Percentiles rank a stretch among this genome's conserved stretches.
These are phyloP conservation scores for Varanus salvator DNA, from an alignment of 2,113 vertebrate genomes.

Conservation along the genomic window DNA sequence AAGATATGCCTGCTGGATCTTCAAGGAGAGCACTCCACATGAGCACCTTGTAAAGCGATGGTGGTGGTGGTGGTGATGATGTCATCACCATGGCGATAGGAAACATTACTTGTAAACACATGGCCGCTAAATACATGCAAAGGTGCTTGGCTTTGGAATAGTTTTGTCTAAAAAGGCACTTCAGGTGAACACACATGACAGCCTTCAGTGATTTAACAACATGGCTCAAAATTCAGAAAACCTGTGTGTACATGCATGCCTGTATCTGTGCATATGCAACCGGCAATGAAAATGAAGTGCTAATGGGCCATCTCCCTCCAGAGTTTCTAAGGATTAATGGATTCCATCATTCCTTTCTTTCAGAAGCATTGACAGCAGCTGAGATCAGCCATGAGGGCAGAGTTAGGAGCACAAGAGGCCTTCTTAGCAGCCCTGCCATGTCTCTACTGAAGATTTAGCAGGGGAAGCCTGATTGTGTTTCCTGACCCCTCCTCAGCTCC, in stretches of 20 bases:
- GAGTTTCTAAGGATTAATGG: background rate
- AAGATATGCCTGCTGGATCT: background rate
- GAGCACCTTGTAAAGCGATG: background rate
- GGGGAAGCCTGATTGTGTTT: background rate
- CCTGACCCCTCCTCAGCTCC: background rate
- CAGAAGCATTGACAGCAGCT: background rate
- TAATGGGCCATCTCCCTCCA: background rate
- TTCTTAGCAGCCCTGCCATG: background rate
- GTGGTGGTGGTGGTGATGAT: background rate
- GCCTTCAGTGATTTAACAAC: background rate
- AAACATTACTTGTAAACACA: conserved; percentile 13
- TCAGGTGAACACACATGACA: background rate
- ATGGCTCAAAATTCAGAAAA: background rate
- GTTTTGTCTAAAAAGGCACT: background rate
- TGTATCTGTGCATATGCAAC: background rate
- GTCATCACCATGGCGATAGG: conserved; percentile 16
- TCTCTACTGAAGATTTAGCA: background rate
- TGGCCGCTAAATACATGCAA: background rate
- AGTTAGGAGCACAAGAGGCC: no score
- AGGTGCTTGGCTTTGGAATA: background rate
- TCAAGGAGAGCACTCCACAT: background rate
- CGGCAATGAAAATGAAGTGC: background rate
- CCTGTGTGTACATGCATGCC: background rate
- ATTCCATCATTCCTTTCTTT: background rate
- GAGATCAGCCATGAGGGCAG: background rate